Evolutionary conservation across 2,113 vertebrate species (phyloP).

Genomic region (Glaucidium brasilianum): DNA sequence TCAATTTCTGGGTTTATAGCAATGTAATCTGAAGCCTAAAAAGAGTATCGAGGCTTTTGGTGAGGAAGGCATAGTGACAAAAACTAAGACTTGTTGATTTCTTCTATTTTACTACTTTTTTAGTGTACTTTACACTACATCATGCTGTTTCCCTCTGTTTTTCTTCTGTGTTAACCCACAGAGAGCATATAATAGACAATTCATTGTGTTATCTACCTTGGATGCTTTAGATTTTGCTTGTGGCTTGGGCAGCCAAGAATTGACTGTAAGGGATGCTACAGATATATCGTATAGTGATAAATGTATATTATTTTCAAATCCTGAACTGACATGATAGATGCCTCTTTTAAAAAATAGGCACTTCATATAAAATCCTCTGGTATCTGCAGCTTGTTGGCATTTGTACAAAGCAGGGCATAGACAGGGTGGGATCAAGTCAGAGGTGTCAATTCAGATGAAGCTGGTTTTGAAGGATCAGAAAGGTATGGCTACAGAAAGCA

Average conservation of each 20-base stretch:
- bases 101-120: not conserved
- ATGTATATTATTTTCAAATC: not conserved
- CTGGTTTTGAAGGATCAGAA: not conserved
- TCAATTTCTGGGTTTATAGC: not conserved
- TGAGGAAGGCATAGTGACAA: not conserved
- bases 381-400: not conserved
- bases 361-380: not conserved
- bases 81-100: not conserved
- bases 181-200: not conserved
- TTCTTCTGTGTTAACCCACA: not conserved
- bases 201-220: not conserved
- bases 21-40: not conserved
- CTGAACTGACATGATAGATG: not conserved
- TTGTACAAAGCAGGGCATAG: not conserved
- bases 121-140: not conserved
- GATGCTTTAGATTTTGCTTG: not conserved
- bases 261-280: not conserved
- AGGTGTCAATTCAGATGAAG: not conserved
- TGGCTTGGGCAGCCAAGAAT: not conserved
- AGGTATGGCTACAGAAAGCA: not conserved
- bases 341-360: not conserved
- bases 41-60: not conserved
- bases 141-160: not conserved
- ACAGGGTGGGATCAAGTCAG: not conserved
- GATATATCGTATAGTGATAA: not conserved